Conservation (phyloP, 2,888 invertebrate genomes). For the Eupsilia transversa region DNA sequence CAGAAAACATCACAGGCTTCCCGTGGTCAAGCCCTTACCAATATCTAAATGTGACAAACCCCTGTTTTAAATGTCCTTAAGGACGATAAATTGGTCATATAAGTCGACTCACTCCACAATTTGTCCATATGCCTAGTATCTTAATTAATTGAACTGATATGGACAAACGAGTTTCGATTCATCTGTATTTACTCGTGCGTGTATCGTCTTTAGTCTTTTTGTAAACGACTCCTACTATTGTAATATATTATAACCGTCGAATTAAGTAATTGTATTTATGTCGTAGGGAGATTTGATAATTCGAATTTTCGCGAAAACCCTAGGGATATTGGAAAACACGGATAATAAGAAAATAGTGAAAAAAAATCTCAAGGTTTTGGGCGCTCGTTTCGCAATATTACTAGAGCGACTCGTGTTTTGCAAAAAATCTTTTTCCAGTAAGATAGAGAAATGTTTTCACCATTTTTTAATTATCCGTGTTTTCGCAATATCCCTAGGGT, state of each 20-base stretch:
- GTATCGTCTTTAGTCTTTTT: slow-evolving; percentile 9
- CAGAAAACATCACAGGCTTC: neutral
- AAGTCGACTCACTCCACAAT: slow-evolving; percentile 22
- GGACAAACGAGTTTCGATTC: slow-evolving; percentile 43
- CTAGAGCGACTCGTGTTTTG: too few relatives aligned
- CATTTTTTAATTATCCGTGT: too few relatives aligned
- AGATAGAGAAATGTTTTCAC: too few relatives aligned
- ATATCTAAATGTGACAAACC: slow-evolving; percentile 18
- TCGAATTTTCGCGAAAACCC: too few relatives aligned
- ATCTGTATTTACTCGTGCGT: slow-evolving; percentile 29
- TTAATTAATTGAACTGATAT: slow-evolving; percentile 42
- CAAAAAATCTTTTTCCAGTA: too few relatives aligned
- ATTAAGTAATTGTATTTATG: slow-evolving; percentile 64
- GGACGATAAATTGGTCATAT: neutral
- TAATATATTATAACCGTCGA: slow-evolving; percentile 15
- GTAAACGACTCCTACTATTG: slow-evolving; percentile 13
- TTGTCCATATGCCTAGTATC: slow-evolving; percentile 20
- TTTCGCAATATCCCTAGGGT: too few relatives aligned
- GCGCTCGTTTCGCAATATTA: too few relatives aligned
- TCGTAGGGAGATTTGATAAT: too few relatives aligned
- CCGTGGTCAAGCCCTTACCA: neutral
- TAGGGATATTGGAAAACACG: too few relatives aligned
- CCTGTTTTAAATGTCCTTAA: neutral
- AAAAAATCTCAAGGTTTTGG: too few relatives aligned
- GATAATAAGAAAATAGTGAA: too few relatives aligned